Base-by-base conservation (phyloP, 2,797 vertebrate genomes). In the Xiphophorus birchmanni region DNA sequence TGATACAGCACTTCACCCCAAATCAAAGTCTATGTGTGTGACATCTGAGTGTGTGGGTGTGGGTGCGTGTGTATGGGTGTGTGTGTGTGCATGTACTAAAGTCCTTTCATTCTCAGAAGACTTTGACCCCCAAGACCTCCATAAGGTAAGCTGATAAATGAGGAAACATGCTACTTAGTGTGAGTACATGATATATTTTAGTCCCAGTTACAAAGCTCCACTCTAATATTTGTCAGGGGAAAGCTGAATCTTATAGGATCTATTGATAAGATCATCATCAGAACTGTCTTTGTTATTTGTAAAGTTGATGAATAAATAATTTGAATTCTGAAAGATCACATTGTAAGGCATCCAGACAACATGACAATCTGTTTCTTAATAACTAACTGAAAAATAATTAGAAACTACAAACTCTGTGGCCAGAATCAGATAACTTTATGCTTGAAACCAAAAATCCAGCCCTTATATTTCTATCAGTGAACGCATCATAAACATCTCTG, bases 1-100 rank as follows among this genome's bases (percentile, higher is more conserved):
- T 82, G 82, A 82, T 73, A 76, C 74, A 81, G 82, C 71, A 58
- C 78, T 80, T 77, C 40, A 12, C 3, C 71, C 71, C 40, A 58
- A 10, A 56, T 76, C 54, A 42, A 74, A n/a, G 63, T 29, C 9
- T 29, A 13, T 54, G 11, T 37, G 11, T 37, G 45, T 67, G 37
- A 42, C 58, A 26, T 12, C 54, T 80, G 56, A 0, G n/a, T 32
- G 54, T 56, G 3, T n/a, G 10, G 23, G 12, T 2, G 13, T 6
- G 29, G 2, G 29, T 23, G 18, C 1, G 56, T 0, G 12, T 6
- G 60, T 9, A 17, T 3, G 7, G 9, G 7, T 4, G 29, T 15
- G 35, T 11, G 63, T 40, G 63, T 11, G 35, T n/a, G 26, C 0
- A 1, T 21, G 21, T 13, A 40, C 18, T 35, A 29, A 29, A 23